These are phyloP conservation scores for Microcebus tavaratra DNA, from an alignment of 2,113 vertebrate genomes.

Conservation along the genomic window DNA sequence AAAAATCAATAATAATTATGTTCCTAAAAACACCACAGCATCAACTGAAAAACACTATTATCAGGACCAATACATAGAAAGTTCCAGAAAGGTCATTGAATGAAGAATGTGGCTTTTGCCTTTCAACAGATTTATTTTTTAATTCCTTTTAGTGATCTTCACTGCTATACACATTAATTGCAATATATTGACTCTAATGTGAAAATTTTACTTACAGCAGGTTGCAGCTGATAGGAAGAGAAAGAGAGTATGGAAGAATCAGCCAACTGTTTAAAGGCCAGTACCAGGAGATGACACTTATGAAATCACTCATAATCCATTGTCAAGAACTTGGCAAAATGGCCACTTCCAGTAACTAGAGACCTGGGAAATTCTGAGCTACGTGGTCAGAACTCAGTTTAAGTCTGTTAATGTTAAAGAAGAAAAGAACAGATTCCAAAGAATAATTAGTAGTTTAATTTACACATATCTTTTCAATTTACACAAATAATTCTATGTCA, in stretches of 20 bases:
- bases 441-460: background rate
- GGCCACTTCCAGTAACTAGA: background rate
- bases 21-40: background rate
- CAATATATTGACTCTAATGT: background rate
- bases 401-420: background rate
- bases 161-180: background rate
- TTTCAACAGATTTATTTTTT: background rate
- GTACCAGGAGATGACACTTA: accelerated
- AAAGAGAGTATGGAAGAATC: too few relatives aligned
- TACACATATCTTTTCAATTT: background rate
- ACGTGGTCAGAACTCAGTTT: background rate
- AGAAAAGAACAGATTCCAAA: background rate
- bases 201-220: background rate
- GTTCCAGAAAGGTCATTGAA: background rate
- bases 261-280: too few relatives aligned
- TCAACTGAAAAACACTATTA: background rate
- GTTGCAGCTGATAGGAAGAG: background rate
- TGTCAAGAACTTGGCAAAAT: background rate
- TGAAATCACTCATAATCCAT: background rate
- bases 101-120: background rate
- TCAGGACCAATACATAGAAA: background rate
- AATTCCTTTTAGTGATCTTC: background rate
- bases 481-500: background rate
- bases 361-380: background rate
- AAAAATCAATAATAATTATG: background rate